Conservation (phyloP, 2,888 invertebrate genomes). For the Amphipyra berbera region DNA sequence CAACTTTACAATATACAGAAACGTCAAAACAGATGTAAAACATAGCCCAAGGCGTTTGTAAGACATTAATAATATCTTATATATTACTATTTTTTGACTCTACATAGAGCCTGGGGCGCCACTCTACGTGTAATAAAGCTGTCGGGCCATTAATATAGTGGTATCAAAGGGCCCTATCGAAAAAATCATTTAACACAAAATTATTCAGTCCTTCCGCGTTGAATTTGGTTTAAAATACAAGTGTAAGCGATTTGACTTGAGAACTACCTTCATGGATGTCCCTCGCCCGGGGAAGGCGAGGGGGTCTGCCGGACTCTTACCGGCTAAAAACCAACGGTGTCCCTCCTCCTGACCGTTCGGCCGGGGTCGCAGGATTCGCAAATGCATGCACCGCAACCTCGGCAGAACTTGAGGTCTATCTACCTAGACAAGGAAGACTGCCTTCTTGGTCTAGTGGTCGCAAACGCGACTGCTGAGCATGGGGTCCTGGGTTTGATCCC, state of each 20-base stretch:
- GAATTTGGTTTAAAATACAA: constrained; percentile 29
- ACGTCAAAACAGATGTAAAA: constrained; percentile 4
- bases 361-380: too few species aligned
- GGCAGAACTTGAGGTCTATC: too few species aligned
- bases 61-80: constrained; percentile 38
- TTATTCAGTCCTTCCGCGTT: constrained; percentile 56
- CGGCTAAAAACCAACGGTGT: too few species aligned
- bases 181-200: constrained; percentile 61
- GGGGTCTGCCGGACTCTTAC: too few species aligned
- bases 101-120: constrained; percentile 29
- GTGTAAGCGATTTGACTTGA: constrained; percentile 16
- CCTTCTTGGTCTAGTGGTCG: too few species aligned
- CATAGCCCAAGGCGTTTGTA: constrained; percentile 32
- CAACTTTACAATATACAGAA: constrained; percentile 13
- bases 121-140: constrained; percentile 52
- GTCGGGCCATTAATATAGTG: constrained; percentile 48
- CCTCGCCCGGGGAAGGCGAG: too few species aligned
- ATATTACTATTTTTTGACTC: constrained; percentile 31
- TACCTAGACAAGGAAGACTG: too few species aligned
- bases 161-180: constrained; percentile 59
- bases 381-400: too few species aligned
- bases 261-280: too few species aligned
- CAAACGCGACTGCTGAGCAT: too few species aligned
- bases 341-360: too few species aligned
- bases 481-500: too few species aligned